Evolutionary conservation across 2,113 vertebrate species (phyloP), one percentile per base, ranked within the genome.

Genomic region (Megaceryle torquata): DNA sequence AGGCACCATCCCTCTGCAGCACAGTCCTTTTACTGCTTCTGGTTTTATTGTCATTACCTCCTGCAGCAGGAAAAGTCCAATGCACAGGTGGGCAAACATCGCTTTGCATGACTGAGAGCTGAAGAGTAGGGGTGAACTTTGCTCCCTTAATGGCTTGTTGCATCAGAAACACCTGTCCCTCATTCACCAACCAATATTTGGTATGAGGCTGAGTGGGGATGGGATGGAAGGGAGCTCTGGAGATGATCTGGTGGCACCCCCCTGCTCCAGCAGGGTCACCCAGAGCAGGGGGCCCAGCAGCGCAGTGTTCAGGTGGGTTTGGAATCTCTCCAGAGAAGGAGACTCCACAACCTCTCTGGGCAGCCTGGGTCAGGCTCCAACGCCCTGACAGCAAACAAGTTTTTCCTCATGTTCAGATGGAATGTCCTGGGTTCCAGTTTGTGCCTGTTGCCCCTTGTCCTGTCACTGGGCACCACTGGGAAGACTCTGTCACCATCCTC

Each of bases 41-140:
- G 65, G 5, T 87, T 91, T 94, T 72, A 92, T 69, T 69, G 77
- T 25, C 61, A 3, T 65, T 87, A 24, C 77, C 83, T 82, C 67
- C 77, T 51, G n/a, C 72, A 82, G 76, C 20, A 67, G 91, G 51
- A 84, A 87, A 41, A 87, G 70, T 37, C 20, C 54, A 69, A 54
- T 3, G 3, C 3, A 2, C 88, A 94, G 89, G 95, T 95, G 89
- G 79, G 79, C 95, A 96, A 93, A 97, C 89, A 91, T 33, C 0
- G 0, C 41, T n/a, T 68, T 35, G 44, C 60, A 46, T 3, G 3
- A 77, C 33, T 2, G 0, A 48, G 65, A 3, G 0, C 46, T 17
- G 53, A 69, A 80, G 69, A 93, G 44, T 11, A 33, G 83, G 50
- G 48, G 31, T 44, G 93, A 82, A 92, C 96, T 96, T 96, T 87